Evolutionary conservation across 2,113 vertebrate species (phyloP), one percentile per base, ranked within the genome.

Genomic region (Atlantisia rogersi): DNA sequence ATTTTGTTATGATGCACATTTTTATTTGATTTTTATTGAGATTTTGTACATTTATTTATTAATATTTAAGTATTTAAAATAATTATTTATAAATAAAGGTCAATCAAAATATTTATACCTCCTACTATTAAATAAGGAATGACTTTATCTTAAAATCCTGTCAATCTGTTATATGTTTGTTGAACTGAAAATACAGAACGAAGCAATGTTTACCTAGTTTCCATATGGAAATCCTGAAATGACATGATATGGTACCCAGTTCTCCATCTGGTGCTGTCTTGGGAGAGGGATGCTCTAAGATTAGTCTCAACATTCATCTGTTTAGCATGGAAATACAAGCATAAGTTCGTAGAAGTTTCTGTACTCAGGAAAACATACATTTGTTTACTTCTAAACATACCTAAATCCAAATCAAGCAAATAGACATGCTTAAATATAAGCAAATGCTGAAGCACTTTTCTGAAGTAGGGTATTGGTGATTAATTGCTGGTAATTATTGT

Each of bases 41-140:
- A 64, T 96, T 97, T 91, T 95, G 81, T 96, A 92, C 91, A 81
- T 71, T 59, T 98, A 98, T 98, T 98, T 98, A 98, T 98, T 98
- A 71, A 84, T 98, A 98, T 98, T 98, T 98, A 98, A 98, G 37
- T 91, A 63, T 79, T 95, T 96, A 86, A 91, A 95, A 93, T 92
- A 60, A 95, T 94, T 98, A 98, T 98, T 98, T 98, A 98, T 98
- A 94, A 91, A 96, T 31, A 89, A 73, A 87, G 42, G 85, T 40
- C n/a, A 26, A 64, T 60, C 17, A 17, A 95, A 97, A 28, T 98
- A 98, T 98, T 98, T 98, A 97, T 98, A 95, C 62, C 90, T 65
- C 59, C 37, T 95, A 80, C 59, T 97, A 80, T 88, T 97, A 75
- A 94, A 8, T 94, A 86, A 95, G 85, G 78, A 96, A 93, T 83